These are phyloP conservation scores for Noturus placidus DNA, from an alignment of 2,113 vertebrate genomes.

Conservation along the genomic window DNA sequence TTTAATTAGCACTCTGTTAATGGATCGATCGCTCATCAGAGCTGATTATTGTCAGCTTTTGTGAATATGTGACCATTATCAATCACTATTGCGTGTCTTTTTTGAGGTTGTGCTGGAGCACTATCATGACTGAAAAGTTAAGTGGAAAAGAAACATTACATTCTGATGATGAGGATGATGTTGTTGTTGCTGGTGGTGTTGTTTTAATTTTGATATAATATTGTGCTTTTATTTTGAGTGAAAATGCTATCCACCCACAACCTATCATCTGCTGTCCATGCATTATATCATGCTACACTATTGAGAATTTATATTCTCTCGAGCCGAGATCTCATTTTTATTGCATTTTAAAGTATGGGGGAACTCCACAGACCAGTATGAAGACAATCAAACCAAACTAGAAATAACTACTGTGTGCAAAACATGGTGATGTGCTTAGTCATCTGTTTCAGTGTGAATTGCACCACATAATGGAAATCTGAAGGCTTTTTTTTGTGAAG, in stretches of 20 bases:
- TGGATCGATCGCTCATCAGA: slow-evolving; percentile 17
- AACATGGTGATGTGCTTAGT: slow-evolving; percentile 22
- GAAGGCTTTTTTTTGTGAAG: not conserved
- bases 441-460: not conserved
- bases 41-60: slow-evolving; percentile 22
- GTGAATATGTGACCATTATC: not conserved
- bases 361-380: not conserved
- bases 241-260: not conserved
- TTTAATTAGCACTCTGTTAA: slow-evolving; percentile 46
- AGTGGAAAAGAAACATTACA: not conserved
- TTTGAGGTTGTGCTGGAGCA: not conserved
- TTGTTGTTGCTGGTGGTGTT: not conserved
- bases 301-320: not conserved
- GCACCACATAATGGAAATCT: not conserved
- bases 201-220: not conserved
- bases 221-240: not conserved
- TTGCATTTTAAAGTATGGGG: not conserved
- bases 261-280: not conserved
- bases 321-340: not conserved
- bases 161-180: not conserved
- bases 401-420: not conserved
- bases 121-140: not conserved
- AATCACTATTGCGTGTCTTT: not conserved
- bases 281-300: not conserved
- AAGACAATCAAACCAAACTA: slow-evolving; percentile 24